Percentiles rank a stretch among this genome's conserved stretches.
Conservation (phyloP, 2,888 invertebrate genomes). For the Pristionchus exspectatus region DNA sequence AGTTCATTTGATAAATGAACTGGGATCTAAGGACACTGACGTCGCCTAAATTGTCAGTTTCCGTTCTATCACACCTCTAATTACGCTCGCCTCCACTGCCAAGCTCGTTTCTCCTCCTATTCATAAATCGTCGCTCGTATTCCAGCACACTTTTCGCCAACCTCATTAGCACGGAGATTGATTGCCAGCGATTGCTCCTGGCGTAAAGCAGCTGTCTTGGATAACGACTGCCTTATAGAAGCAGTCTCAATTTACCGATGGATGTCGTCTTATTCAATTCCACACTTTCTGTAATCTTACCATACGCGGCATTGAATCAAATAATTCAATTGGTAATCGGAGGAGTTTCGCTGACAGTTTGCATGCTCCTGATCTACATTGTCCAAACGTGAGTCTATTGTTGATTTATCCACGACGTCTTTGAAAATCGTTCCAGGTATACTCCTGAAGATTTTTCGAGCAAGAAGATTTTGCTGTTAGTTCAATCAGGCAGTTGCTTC, state of each 20-base stretch:
- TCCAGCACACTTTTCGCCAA: constrained; percentile 3
- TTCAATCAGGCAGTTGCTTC: background rate
- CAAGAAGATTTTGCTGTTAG: background rate
- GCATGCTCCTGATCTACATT: background rate
- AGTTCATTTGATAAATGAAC: no score
- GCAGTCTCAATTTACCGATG: background rate
- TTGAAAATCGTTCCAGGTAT: background rate
- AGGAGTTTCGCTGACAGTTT: background rate
- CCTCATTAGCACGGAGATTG: background rate
- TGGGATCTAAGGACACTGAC: no score
- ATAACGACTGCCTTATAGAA: no score
- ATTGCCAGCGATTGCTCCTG: background rate
- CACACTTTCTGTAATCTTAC: background rate
- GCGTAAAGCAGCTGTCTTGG: no score
- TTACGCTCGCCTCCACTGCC: background rate
- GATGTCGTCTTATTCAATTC: background rate
- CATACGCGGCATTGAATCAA: background rate
- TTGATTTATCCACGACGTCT: background rate
- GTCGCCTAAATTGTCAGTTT: no score
- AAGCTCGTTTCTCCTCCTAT: background rate
- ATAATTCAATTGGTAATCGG: background rate
- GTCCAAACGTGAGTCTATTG: background rate
- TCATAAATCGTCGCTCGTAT: background rate
- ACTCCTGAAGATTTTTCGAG: background rate
- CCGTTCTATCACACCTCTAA: background rate